Evolutionary conservation across 2,113 vertebrate genomes (phyloP).

Genomic region (Cinclus mexicanus): DNA sequence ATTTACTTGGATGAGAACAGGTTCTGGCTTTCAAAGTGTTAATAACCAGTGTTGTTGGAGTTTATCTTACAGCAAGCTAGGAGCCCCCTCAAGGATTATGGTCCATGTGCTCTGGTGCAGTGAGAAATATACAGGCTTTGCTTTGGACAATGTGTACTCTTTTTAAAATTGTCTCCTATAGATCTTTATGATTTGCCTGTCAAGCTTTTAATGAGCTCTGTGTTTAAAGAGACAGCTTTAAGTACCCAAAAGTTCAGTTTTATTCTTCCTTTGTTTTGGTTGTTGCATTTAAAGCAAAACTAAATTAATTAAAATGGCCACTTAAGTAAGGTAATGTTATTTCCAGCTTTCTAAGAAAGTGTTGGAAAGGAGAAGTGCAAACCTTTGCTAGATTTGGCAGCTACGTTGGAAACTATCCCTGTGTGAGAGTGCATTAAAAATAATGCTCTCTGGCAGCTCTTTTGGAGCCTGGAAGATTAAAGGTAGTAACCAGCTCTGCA

Average conservation of each 20-base stretch:
- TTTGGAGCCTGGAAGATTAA: constrained; percentile 32
- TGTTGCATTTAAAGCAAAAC: background rate
- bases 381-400: constrained; percentile 29
- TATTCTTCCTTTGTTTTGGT: background rate
- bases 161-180: background rate
- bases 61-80: background rate
- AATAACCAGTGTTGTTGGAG: background rate
- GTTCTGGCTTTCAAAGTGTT: background rate
- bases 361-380: background rate
- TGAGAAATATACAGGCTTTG: background rate
- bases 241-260: background rate
- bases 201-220: background rate
- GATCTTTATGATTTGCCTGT: background rate
- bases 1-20: background rate
- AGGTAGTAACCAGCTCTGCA: background rate
- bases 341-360: constrained; percentile 54
- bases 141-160: background rate
- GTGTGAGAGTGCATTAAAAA: constrained; percentile 15
- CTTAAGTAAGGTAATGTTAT: constrained; percentile 6
- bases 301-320: constrained; percentile 1
- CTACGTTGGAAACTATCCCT: constrained; percentile 31
- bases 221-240: background rate
- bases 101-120: background rate
- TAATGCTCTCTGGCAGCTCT: constrained; percentile 31
- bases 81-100: background rate